Conservation (phyloP, 2,888 invertebrate genomes). For the Acheta domesticus region DNA sequence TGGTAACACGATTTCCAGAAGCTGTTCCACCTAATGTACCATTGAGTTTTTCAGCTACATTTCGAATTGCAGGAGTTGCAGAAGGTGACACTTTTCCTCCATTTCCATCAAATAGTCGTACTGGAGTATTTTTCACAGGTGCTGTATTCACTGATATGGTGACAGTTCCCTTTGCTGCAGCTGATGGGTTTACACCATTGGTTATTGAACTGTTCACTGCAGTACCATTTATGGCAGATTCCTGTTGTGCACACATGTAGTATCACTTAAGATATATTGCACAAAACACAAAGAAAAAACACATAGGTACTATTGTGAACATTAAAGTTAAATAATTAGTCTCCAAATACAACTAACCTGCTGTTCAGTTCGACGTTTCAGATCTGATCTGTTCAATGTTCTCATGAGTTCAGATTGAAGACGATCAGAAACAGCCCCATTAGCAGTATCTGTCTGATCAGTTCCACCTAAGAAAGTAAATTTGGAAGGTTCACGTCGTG, state of each 20-base stretch:
- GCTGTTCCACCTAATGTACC: slow-evolving; percentile 38
- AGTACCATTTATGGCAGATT: too few relatives aligned
- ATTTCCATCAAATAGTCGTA: neutral
- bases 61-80: slow-evolving; percentile 28
- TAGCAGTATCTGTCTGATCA: slow-evolving; percentile 25
- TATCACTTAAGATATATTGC: too few relatives aligned
- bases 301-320: too few relatives aligned
- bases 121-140: slow-evolving; percentile 20
- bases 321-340: too few relatives aligned
- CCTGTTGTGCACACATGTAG: too few relatives aligned
- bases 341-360: slow-evolving; percentile 25
- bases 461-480: slow-evolving; percentile 32
- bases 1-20: slow-evolving; percentile 46
- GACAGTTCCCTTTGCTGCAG: slow-evolving; percentile 31
- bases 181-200: slow-evolving; percentile 22
- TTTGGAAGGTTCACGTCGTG: slow-evolving; percentile 30
- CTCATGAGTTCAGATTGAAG: slow-evolving; percentile 71
- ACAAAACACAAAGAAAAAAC: too few relatives aligned
- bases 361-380: slow-evolving; percentile 46
- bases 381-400: slow-evolving; percentile 72
- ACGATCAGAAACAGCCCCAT: slow-evolving; percentile 29
- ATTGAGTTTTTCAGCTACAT: slow-evolving; percentile 32
- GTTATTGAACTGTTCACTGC: neutral
- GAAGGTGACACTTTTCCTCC: slow-evolving; percentile 4
- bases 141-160: slow-evolving; percentile 31